Evolutionary conservation across 2,888 invertebrate genomes (phyloP).

Genomic region (Acleris cristana): DNA sequence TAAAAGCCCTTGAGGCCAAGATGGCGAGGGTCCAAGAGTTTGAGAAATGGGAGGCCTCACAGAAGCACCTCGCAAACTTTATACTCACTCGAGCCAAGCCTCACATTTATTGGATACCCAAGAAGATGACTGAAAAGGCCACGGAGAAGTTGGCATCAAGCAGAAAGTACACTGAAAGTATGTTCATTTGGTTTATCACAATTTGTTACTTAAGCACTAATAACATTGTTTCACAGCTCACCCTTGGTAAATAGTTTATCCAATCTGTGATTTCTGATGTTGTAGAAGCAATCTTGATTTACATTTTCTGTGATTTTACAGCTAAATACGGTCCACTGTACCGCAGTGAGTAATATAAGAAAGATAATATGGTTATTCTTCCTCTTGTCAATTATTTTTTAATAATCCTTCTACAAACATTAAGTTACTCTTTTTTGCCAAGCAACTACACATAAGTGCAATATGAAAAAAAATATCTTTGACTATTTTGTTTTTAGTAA

Average conservation of each 20-base stretch:
- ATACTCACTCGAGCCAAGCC: conserved; percentile 95
- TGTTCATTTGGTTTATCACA: conserved; percentile 52
- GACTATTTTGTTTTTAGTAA: too few species aligned
- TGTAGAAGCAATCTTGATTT: not conserved
- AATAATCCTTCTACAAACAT: not conserved
- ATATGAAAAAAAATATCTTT: too few species aligned
- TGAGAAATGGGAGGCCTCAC: conserved; percentile 91
- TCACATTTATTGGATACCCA: conserved; percentile 94
- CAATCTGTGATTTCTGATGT: too few species aligned
- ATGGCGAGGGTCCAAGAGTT: conserved; percentile 94
- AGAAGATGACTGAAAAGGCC: conserved; percentile 88
- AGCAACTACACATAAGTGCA: too few species aligned
- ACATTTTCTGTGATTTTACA: conserved; percentile 53
- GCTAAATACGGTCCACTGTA: conserved; percentile 65
- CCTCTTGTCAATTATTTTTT: not conserved
- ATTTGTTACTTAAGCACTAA: not conserved
- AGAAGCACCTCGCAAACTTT: conserved; percentile 90
- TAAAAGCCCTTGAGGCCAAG: conserved; percentile 94
- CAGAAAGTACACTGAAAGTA: conserved; percentile 86
- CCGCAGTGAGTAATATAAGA: conserved; percentile 64
- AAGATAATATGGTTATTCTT: not conserved
- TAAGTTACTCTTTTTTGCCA: too few species aligned
- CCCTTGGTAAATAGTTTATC: too few species aligned
- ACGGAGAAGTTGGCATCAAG: conserved; percentile 86
- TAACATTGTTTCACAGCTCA: not conserved